These are phyloP conservation scores for Corythornis cristatus DNA, from an alignment of 2,113 vertebrate genomes.

Conservation along the genomic window DNA sequence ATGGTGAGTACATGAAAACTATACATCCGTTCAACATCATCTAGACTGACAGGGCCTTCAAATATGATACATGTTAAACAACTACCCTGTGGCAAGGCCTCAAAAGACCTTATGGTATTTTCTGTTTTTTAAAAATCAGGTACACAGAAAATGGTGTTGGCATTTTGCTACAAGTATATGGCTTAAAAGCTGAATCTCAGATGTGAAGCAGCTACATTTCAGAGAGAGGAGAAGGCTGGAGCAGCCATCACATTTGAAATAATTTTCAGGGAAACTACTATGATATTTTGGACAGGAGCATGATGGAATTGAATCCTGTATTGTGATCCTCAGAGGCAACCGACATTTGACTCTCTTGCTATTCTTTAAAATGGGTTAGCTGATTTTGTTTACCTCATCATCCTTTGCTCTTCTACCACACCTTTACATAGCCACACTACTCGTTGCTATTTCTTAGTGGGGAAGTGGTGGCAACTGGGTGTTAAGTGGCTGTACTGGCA, in stretches of 20 bases:
- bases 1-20: slow-evolving; percentile 26
- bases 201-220: slow-evolving; percentile 17
- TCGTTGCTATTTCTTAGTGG: not conserved
- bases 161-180: slow-evolving; percentile 48
- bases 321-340: not conserved
- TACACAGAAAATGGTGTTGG: slow-evolving; percentile 64
- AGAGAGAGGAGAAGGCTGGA: not conserved
- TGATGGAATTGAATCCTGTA: not conserved
- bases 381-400: not conserved
- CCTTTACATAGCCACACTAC: not conserved
- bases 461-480: not conserved
- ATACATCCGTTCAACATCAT: slow-evolving; percentile 46
- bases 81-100: slow-evolving; percentile 63
- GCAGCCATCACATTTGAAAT: not conserved
- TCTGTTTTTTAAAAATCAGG: slow-evolving; percentile 69
- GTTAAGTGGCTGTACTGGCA: not conserved
- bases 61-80: slow-evolving; percentile 64
- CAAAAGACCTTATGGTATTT: slow-evolving; percentile 62
- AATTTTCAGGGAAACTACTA: not conserved
- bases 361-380: not conserved
- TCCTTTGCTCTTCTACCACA: not conserved
- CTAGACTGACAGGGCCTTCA: slow-evolving; percentile 56
- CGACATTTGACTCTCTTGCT: not conserved
- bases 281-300: not conserved
- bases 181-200: slow-evolving; percentile 6